phyloP scores from a whole-genome alignment of 2,888 invertebrate genomes.

The Lucinisca nassula region DNA sequence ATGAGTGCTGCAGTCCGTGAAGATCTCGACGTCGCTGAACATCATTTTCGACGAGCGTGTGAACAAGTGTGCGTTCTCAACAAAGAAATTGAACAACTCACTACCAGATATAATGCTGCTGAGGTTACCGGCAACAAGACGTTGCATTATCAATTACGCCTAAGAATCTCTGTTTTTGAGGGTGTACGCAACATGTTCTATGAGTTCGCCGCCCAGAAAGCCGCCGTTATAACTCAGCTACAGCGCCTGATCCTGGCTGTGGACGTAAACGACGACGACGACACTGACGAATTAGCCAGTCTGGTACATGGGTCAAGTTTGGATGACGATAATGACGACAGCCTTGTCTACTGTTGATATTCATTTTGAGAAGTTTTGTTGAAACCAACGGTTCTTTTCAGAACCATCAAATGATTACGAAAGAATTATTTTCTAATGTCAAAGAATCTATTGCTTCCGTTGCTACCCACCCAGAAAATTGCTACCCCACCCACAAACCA shows the following conservation, averaged over 20 bases:
- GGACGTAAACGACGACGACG: background rate
- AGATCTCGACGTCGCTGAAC: background rate
- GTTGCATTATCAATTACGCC: background rate
- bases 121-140: background rate
- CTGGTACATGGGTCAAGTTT: too few species aligned
- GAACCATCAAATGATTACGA: background rate
- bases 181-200: conserved; percentile 2
- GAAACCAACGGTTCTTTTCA: background rate
- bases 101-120: background rate
- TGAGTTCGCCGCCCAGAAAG: background rate
- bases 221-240: background rate
- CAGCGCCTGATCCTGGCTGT: background rate
- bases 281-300: background rate
- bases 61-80: background rate
- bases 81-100: background rate
- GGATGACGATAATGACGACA: background rate
- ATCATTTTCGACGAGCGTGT: background rate
- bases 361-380: too few species aligned
- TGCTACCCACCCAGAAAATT: too few species aligned
- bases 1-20: background rate
- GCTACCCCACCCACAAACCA: too few species aligned
- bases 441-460: too few species aligned
- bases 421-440: too few species aligned
- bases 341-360: background rate
- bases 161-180: background rate